phyloP scores from a whole-genome alignment of 2,113 vertebrate species.

The Ictalurus punctatus region DNA sequence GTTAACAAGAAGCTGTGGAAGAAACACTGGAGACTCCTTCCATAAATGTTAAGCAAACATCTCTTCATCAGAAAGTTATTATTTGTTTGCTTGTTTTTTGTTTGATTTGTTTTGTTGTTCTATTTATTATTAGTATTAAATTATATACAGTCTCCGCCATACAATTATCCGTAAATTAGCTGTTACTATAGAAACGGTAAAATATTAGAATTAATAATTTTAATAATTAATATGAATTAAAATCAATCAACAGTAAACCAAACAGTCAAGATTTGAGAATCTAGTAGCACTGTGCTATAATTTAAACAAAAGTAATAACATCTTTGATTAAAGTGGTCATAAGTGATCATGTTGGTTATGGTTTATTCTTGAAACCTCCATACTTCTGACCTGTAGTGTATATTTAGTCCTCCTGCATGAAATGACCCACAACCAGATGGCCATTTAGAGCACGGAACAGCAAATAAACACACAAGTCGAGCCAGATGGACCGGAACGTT shows the following conservation, averaged over 20 bases:
- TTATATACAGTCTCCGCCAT: neutral
- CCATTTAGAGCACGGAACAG: slow-evolving; percentile 22
- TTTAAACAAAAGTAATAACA: neutral
- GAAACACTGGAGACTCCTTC: neutral
- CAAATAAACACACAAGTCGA: slow-evolving; percentile 34
- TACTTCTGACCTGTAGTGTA: neutral
- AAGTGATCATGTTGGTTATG: neutral
- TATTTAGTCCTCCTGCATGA: neutral
- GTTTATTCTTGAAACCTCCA: neutral
- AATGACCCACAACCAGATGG: slow-evolving; percentile 41
- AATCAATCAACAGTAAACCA: neutral
- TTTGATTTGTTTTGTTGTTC: no score
- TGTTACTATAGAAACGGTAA: neutral
- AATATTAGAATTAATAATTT: neutral
- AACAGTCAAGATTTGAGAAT: neutral
- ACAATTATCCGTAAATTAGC: neutral
- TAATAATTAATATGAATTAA: neutral
- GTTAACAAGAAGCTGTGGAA: neutral
- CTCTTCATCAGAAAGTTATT: neutral
- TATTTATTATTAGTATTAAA: neutral
- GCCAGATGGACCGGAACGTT: slow-evolving; percentile 26
- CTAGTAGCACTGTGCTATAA: neutral
- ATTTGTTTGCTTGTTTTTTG: no score
- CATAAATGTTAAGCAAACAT: neutral
- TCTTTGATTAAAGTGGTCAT: neutral